These are phyloP conservation scores for Actinia equina DNA, from an alignment of 64 coral and sea anemone genomes.

Conservation along the genomic window DNA sequence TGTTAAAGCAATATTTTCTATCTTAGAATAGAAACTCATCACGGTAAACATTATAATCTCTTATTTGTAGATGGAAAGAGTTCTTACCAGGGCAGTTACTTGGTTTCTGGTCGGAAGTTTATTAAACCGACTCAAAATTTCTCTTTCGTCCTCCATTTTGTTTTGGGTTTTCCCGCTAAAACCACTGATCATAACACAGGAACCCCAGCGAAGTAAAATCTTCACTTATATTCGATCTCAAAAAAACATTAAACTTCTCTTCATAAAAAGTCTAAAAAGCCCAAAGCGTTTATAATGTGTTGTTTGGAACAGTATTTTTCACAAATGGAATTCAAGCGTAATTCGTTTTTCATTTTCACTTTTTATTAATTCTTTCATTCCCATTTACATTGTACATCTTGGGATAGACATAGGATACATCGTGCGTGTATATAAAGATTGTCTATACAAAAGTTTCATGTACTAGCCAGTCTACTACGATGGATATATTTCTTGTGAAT, in stretches of 20 bases:
- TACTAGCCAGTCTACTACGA: too few species aligned
- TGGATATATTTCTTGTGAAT: background rate
- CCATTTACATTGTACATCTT: background rate
- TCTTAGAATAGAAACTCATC: too few species aligned
- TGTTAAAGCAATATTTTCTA: background rate
- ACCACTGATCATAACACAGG: constrained; percentile 41
- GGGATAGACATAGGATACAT: background rate
- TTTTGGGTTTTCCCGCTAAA: constrained; percentile 48
- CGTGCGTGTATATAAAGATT: too few species aligned
- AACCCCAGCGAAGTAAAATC: background rate
- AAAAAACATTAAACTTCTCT: too few species aligned
- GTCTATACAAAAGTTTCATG: too few species aligned
- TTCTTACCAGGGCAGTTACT: constrained; percentile 79
- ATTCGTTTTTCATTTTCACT: background rate
- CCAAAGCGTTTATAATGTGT: too few species aligned
- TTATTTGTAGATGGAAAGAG: background rate
- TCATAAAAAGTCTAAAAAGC: too few species aligned
- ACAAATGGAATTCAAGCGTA: too few species aligned
- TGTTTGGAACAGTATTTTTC: too few species aligned
- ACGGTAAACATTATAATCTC: background rate
- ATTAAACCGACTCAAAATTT: constrained; percentile 68
- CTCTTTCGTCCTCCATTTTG: constrained; percentile 66
- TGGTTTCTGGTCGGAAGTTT: constrained; percentile 68
- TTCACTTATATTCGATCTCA: too few species aligned
- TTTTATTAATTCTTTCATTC: background rate